phyloP scores from a whole-genome alignment of 2,888 invertebrate species.

The Andrena minutula region DNA sequence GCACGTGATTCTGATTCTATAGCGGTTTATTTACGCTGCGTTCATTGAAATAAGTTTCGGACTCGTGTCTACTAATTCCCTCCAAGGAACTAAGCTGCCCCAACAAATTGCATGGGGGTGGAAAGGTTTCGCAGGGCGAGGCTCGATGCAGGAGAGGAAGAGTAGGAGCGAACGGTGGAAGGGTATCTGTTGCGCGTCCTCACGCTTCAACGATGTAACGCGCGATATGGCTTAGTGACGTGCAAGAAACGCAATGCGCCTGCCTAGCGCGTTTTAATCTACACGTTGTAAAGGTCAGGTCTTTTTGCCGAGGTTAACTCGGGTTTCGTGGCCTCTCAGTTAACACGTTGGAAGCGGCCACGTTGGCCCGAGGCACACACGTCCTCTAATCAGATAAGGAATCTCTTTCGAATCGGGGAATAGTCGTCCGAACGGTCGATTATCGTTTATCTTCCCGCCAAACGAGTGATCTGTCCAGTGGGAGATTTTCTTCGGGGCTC shows the following conservation, averaged over 20 bases:
- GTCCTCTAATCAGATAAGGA: constrained; percentile 46
- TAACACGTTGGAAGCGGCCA: constrained; percentile 63
- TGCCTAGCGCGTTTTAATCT: constrained; percentile 42
- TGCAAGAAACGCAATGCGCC: constrained; percentile 20
- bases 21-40: not conserved
- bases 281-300: constrained; percentile 57
- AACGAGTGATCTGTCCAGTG: constrained; percentile 46
- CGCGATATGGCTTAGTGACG: not conserved
- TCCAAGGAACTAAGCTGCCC: too few relatives aligned
- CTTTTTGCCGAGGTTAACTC: constrained; percentile 23
- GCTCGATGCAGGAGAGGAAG: not conserved
- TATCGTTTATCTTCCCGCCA: constrained; percentile 56
- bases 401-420: constrained; percentile 34
- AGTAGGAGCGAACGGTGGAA: not conserved
- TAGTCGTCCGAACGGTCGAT: constrained; percentile 15
- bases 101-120: too few relatives aligned
- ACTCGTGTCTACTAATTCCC: too few relatives aligned
- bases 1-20: constrained; percentile 35
- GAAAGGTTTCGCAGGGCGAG: not conserved
- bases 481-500: constrained; percentile 40
- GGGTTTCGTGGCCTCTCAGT: constrained; percentile 43
- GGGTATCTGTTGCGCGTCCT: not conserved
- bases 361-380: constrained; percentile 41
- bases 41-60: too few relatives aligned
- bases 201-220: not conserved